Conservation (phyloP, 2,113 vertebrate genomes). For the Alosa alosa region DNA sequence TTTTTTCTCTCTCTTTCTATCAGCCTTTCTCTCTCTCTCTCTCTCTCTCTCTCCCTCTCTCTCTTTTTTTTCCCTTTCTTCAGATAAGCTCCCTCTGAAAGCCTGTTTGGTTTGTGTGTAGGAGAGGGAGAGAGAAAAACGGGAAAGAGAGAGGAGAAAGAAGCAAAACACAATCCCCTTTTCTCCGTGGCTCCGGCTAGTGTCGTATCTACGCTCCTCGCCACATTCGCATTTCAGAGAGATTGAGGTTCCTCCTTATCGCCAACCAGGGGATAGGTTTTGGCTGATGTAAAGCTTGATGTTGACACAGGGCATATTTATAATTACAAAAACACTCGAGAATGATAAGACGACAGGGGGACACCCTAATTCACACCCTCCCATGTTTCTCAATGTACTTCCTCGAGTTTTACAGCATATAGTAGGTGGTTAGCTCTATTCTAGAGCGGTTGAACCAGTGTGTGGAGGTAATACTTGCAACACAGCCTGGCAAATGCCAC, state of each 20-base stretch:
- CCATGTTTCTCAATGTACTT: slow-evolving; percentile 3
- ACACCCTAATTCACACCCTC: neutral
- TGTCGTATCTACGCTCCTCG: neutral
- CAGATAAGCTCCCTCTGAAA: slow-evolving; percentile 26
- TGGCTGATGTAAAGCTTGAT: slow-evolving; percentile 7
- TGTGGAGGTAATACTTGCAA: neutral
- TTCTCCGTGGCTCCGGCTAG: neutral
- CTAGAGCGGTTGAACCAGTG: neutral
- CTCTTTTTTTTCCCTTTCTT: neutral
- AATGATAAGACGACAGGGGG: neutral
- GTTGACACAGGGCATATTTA: slow-evolving; percentile 19
- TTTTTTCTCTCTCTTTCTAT: neutral
- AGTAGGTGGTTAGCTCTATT: neutral
- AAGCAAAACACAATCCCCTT: slow-evolving; percentile 2
- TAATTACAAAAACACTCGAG: slow-evolving; percentile 16
- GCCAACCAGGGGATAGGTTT: neutral
- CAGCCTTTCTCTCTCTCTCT: neutral
- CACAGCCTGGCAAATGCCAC: neutral
- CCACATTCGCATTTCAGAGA: slow-evolving; percentile 8
- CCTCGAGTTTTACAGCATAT: neutral
- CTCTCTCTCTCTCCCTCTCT: neutral
- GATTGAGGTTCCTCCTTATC: slow-evolving; percentile 9
- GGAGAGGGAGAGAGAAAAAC: neutral
- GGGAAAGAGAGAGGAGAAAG: slow-evolving; percentile 10
- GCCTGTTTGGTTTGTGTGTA: slow-evolving; percentile 15